Evolutionary conservation across 2,888 invertebrate genomes (phyloP).

Genomic region (Ochropacha duplaris): DNA sequence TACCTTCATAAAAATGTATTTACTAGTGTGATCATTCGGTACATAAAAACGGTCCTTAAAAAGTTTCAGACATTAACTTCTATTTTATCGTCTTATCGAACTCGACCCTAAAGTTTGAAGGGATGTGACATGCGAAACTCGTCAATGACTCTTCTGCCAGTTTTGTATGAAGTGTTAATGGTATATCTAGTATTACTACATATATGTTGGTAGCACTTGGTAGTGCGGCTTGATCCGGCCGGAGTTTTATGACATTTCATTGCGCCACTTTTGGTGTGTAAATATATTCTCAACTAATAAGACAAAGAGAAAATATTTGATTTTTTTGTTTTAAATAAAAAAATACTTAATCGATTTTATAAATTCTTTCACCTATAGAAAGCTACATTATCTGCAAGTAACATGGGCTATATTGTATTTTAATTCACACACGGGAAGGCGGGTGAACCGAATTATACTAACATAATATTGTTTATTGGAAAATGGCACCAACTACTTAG

Average conservation of each 20-base stretch:
- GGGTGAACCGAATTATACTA: no score
- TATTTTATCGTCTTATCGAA: not conserved
- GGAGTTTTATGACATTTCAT: not conserved
- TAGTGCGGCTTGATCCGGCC: not conserved
- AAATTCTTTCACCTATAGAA: no score
- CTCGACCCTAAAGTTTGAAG: not conserved
- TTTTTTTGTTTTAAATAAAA: no score
- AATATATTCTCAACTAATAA: no score
- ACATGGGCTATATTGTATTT: no score
- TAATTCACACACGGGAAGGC: no score
- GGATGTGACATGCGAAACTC: not conserved
- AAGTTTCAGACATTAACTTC: not conserved
- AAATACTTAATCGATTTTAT: no score
- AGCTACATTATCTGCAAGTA: no score
- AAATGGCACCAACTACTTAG: no score
- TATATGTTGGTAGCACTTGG: not conserved
- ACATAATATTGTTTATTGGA: no score
- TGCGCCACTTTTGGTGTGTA: not conserved
- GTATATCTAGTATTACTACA: not conserved
- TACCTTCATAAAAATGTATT: not conserved
- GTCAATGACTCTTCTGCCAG: not conserved
- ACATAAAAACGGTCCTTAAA: not conserved
- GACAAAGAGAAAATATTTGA: no score
- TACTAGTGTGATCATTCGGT: not conserved
- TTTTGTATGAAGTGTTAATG: not conserved